phyloP scores from a whole-genome alignment of 92 coral and sea anemone species.

The Zoanthus gigantus region DNA sequence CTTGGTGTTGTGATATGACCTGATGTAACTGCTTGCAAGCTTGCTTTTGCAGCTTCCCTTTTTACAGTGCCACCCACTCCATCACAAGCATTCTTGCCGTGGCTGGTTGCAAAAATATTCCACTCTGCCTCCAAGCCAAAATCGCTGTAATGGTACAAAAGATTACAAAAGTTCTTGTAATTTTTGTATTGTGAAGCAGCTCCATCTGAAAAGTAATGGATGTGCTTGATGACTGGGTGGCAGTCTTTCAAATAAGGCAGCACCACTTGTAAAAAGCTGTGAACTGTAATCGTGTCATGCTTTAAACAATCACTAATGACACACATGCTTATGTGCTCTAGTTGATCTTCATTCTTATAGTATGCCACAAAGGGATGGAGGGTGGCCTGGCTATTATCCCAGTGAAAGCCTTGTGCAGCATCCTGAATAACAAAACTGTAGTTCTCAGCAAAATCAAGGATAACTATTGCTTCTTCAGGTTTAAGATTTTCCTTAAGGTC shows the following conservation, averaged over 20 bases:
- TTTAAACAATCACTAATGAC: conserved; percentile 30
- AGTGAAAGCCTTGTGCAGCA: conserved; percentile 31
- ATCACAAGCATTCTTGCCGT: conserved; percentile 39
- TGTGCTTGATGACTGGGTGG: conserved; percentile 22
- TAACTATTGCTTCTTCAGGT: neutral
- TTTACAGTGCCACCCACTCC: conserved; percentile 56
- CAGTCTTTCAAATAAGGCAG: neutral
- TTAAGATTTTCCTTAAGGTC: conserved; percentile 7
- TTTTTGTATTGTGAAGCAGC: conserved; percentile 52
- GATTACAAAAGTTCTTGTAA: conserved; percentile 40
- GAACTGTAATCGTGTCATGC: conserved; percentile 42
- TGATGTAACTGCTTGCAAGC: conserved; percentile 9
- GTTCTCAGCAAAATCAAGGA: conserved; percentile 48
- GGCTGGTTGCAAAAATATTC: conserved; percentile 43
- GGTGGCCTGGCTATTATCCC: conserved; percentile 43
- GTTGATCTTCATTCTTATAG: neutral
- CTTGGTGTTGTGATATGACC: conserved; percentile 20
- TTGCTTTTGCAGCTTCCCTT: conserved; percentile 35
- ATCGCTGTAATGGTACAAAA: conserved; percentile 27
- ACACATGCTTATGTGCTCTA: conserved; percentile 11
- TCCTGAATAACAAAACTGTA: conserved; percentile 36
- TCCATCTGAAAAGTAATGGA: conserved; percentile 47
- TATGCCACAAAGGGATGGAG: conserved; percentile 38
- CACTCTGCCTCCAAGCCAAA: conserved; percentile 36
- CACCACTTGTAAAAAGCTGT: conserved; percentile 17